These are phyloP conservation scores for Nyctibius bracteatus DNA, from an alignment of 2,113 vertebrate genomes.

Conservation along the genomic window DNA sequence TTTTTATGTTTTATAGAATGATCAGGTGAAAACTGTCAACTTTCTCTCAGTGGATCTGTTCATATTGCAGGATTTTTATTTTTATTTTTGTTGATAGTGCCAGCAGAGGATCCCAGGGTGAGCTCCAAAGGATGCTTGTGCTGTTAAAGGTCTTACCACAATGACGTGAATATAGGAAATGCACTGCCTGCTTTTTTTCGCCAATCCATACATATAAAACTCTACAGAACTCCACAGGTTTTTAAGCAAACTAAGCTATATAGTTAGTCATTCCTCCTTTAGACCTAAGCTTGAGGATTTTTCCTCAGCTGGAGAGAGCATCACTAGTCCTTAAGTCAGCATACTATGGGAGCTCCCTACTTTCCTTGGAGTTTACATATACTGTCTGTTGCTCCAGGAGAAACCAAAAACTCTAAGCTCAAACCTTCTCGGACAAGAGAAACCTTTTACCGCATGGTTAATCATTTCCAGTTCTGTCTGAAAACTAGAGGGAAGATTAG, in stretches of 20 bases:
- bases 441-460: neutral
- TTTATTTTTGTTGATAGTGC: neutral
- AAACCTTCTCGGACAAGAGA: neutral
- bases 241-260: neutral
- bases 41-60: neutral
- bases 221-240: neutral
- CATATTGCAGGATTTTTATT: neutral
- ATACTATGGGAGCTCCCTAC: neutral
- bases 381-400: neutral
- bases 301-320: neutral
- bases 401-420: neutral
- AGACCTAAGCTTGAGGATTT: neutral
- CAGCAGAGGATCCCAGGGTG: neutral
- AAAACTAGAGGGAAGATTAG: neutral
- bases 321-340: neutral
- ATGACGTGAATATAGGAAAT: neutral
- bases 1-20: neutral
- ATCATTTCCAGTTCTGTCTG: neutral
- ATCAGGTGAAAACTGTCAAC: neutral
- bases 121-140: neutral
- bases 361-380: neutral
- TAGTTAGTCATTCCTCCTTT: neutral
- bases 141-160: neutral
- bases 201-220: neutral
- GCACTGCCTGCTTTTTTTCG: neutral